These are phyloP conservation scores for Pandemis corylana DNA, from an alignment of 2,888 invertebrate species.

Conservation along the genomic window DNA sequence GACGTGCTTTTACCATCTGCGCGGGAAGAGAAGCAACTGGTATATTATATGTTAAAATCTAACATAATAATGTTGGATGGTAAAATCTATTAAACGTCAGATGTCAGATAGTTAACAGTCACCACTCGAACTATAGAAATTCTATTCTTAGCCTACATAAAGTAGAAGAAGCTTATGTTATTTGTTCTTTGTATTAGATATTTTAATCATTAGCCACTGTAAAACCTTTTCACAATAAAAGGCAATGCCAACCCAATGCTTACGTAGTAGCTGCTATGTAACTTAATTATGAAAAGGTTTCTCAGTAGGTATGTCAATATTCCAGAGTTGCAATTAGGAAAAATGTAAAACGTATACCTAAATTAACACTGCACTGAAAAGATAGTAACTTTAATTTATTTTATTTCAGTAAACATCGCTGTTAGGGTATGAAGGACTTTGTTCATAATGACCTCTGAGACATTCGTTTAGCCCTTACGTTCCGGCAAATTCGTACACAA, in stretches of 20 bases:
- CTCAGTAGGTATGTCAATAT: neutral
- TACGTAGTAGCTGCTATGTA: neutral
- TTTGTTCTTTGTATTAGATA: neutral
- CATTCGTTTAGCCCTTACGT: no score
- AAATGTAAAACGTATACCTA: neutral
- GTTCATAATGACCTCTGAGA: no score
- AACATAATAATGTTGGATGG: neutral
- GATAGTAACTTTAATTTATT: neutral
- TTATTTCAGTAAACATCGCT: neutral
- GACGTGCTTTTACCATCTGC: no score
- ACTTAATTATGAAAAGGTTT: neutral
- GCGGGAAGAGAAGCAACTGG: no score
- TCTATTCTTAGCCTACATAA: conserved; percentile 3
- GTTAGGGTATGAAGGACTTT: neutral
- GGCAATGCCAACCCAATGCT: neutral
- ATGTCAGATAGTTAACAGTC: conserved; percentile 4
- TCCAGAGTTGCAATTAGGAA: neutral
- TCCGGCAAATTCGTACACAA: no score
- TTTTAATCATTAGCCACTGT: neutral
- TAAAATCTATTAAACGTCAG: neutral
- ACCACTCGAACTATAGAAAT: neutral
- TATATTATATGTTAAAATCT: no score
- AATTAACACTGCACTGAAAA: neutral
- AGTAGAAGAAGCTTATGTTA: conserved; percentile 3
- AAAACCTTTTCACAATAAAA: neutral